Conservation (phyloP, 2,888 invertebrate species). For the Sepiola atlantica region DNA sequence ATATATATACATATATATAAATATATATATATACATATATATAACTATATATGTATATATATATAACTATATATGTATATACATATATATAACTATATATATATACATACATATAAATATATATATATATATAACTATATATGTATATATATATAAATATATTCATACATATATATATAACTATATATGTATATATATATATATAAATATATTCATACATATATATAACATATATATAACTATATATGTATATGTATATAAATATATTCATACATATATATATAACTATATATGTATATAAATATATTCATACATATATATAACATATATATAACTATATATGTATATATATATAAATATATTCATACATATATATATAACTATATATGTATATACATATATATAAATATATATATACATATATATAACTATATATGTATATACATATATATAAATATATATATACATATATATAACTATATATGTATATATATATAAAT, state of each 20-base stretch:
- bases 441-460: too few species aligned
- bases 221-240: neutral
- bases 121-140: neutral
- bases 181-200: neutral
- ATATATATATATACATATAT: neutral
- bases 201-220: too few species aligned
- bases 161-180: too few species aligned
- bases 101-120: too few species aligned
- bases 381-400: neutral
- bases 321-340: neutral
- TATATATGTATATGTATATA: neutral
- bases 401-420: neutral
- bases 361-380: neutral
- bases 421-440: too few species aligned
- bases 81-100: neutral
- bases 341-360: neutral
- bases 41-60: neutral
- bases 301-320: neutral
- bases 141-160: neutral
- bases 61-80: neutral
- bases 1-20: neutral
- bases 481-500: neutral
- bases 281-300: neutral
- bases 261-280: too few species aligned
- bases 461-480: neutral